phyloP scores from a whole-genome alignment of 2,797 vertebrate genomes.

The Pelobates cultripes region DNA sequence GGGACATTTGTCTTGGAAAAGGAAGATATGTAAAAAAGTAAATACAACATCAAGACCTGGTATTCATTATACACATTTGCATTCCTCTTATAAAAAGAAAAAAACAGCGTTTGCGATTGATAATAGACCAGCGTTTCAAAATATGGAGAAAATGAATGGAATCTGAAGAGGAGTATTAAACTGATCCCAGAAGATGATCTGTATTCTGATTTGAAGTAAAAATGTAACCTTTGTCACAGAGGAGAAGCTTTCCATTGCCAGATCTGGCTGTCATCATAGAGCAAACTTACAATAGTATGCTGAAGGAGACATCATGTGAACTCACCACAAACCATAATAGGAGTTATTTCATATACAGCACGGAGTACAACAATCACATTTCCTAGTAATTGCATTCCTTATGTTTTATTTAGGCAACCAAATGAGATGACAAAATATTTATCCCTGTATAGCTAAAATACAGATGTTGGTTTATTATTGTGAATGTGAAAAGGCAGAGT shows the following conservation, averaged over 20 bases:
- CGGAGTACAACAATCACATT: conserved; percentile 22
- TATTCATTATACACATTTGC: conserved; percentile 26
- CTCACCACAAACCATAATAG: conserved; percentile 50
- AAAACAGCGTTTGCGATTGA: background rate
- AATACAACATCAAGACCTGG: conserved; percentile 10
- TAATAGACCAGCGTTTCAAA: background rate
- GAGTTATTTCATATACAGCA: conserved; percentile 40
- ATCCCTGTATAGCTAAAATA: conserved; percentile 9
- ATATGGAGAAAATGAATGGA: background rate
- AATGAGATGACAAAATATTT: conserved; percentile 30
- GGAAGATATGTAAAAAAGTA: conserved; percentile 10
- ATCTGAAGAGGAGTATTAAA: background rate
- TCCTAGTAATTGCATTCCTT: conserved; percentile 39
- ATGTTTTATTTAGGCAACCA: conserved; percentile 36
- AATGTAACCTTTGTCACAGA: conserved; percentile 38
- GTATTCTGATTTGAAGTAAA: conserved; percentile 10
- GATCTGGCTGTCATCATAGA: conserved; percentile 47
- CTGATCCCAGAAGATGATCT: background rate
- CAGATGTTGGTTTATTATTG: conserved; percentile 14
- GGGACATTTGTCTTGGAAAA: background rate
- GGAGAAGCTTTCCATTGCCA: conserved; percentile 47
- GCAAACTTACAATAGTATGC: conserved; percentile 37
- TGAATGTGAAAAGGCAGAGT: background rate
- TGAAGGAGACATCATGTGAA: conserved; percentile 34
- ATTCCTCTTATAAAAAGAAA: background rate